These are phyloP conservation scores for Tetranychus piercei DNA, from an alignment of 2,888 invertebrate species.

Conservation along the genomic window DNA sequence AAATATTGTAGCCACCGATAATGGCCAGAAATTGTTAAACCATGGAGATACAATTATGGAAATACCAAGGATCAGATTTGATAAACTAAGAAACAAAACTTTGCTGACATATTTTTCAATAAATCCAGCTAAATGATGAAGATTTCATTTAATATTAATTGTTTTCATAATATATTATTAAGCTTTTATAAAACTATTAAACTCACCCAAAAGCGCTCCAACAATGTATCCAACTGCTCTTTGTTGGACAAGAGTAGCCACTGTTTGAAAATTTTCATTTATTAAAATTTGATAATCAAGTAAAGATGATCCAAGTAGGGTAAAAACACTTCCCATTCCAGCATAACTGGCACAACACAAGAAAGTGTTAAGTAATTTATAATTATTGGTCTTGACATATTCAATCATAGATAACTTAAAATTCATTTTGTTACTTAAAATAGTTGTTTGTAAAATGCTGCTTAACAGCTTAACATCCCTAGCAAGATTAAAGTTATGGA, in stretches of 20 bases:
- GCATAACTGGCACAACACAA: background rate
- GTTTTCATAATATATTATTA: background rate
- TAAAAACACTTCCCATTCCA: background rate
- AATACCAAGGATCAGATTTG: background rate
- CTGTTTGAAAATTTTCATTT: background rate
- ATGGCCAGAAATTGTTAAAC: background rate
- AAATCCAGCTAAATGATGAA: background rate
- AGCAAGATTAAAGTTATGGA: too few relatives aligned
- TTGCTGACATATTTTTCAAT: background rate
- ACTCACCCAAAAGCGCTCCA: background rate
- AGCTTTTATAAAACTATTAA: background rate
- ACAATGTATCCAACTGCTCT: background rate
- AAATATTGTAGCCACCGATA: background rate
- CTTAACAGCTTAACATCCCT: too few relatives aligned
- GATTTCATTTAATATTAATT: background rate
- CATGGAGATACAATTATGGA: background rate
- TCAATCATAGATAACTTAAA: background rate
- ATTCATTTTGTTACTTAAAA: too few relatives aligned
- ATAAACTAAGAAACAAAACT: background rate
- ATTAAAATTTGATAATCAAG: background rate
- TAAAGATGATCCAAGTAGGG: background rate
- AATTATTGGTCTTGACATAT: background rate
- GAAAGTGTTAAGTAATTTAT: background rate
- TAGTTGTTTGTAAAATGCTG: too few relatives aligned
- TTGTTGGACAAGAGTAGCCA: background rate